Conservation (phyloP, 1,140 invertebrate genomes). For the Stegodyphus dumicola region DNA sequence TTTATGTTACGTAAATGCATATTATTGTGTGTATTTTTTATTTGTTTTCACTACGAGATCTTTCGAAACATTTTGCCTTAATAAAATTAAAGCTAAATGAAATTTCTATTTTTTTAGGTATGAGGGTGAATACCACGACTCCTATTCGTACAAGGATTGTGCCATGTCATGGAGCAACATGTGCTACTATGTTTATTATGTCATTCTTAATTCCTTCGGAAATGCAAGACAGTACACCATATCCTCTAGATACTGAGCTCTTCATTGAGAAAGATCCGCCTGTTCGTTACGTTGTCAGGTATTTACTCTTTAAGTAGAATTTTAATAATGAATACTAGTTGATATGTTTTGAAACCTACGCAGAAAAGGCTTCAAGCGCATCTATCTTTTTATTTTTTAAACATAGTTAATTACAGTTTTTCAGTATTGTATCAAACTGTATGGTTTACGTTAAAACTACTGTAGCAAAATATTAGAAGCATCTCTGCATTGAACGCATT, state of each 20-base stretch:
- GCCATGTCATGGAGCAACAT: slow-evolving; percentile 59
- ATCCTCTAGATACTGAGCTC: slow-evolving; percentile 41
- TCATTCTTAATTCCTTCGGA: slow-evolving; percentile 56
- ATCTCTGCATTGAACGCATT: no score
- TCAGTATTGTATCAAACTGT: no score
- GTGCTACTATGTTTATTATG: slow-evolving; percentile 55
- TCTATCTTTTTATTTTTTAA: no score
- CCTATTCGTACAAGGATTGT: slow-evolving; percentile 50
- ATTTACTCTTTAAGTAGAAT: neutral
- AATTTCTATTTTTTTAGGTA: slow-evolving; percentile 5
- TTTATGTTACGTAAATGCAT: no score
- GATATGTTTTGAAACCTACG: no score
- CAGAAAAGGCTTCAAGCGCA: no score
- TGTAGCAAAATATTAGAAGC: no score
- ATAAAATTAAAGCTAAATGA: neutral
- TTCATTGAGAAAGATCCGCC: slow-evolving; percentile 60
- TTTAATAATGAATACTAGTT: no score
- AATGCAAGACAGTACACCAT: slow-evolving; percentile 21
- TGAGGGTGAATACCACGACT: slow-evolving; percentile 52
- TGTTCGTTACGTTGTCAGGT: slow-evolving; percentile 45
- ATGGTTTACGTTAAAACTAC: no score
- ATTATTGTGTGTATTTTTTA: no score
- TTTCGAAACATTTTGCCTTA: neutral
- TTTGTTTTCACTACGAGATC: no score
- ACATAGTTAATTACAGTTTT: no score